These are phyloP conservation scores for Macrosiphum euphorbiae DNA, from an alignment of 2,888 invertebrate species.

Conservation along the genomic window DNA sequence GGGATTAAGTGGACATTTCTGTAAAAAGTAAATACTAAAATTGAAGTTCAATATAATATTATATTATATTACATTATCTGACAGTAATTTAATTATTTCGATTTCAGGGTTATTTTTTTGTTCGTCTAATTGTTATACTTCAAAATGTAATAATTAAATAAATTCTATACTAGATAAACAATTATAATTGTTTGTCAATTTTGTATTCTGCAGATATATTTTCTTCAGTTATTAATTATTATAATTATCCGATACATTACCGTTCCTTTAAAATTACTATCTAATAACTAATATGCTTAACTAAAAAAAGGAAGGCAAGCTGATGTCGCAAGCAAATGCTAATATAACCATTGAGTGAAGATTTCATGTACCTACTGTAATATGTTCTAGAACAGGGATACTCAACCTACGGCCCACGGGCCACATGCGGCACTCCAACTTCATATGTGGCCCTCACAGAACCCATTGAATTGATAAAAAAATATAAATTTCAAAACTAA, in stretches of 20 bases:
- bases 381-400: too few relatives aligned
- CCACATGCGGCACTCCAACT: too few relatives aligned
- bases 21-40: not conserved
- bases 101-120: not conserved
- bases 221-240: not conserved
- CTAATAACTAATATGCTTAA: not conserved
- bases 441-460: too few relatives aligned
- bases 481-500: too few relatives aligned
- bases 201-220: not conserved
- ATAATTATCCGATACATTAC: not conserved
- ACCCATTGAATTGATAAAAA: too few relatives aligned
- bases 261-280: not conserved
- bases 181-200: not conserved
- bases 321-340: too few relatives aligned
- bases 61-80: not conserved
- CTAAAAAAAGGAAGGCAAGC: not conserved
- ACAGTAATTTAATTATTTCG: not conserved
- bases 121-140: not conserved
- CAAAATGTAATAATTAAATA: not conserved
- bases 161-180: not conserved
- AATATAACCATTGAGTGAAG: too few relatives aligned
- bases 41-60: not conserved
- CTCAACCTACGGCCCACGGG: too few relatives aligned
- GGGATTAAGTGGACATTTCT: not conserved
- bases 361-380: too few relatives aligned